Base-by-base conservation (phyloP, 2,113 vertebrate genomes). In the Perognathus longimembris region DNA sequence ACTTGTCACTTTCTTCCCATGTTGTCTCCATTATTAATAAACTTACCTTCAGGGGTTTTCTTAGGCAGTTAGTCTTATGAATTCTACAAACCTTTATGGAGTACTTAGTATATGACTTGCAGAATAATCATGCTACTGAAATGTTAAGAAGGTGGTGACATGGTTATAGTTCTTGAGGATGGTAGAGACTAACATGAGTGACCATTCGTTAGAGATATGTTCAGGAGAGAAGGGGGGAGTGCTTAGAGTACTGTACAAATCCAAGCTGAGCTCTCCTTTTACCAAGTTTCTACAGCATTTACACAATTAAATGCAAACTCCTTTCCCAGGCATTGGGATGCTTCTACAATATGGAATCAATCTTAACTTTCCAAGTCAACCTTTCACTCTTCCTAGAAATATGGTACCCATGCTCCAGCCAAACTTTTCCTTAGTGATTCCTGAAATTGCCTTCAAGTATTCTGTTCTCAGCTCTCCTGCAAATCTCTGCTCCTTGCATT, bases 281-380 rank as follows among this genome's bases (percentile, higher is more conserved):
- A 74, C 3, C 22, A 80, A 90, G 59, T 91, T 61, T 36, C 64
- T 36, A 36, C 6, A 83, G 54, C 18, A 18, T 70, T 92, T 74
- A 63, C 20, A 71, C 22, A 67, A 81, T 76, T 85, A 82, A 75
- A 66, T 92, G 22, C 2, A 87, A 91, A 77, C 28, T 83, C 45
- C 30, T 91, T 32, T 76, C 17, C 15, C n/a, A 71, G 59, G 12
- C 74, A 54, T 78, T 73, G 40, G 80, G 74, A 75, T 75, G 10
- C 50, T 90, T 88, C 61, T 34, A 50, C 7, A 71, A 50, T 78
- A 54, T 59, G 83, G 45, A 21, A 54, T 91, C 26, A 74, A n/a
- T 45, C 78, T 54, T 83, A 66, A 92, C 7, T 77, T 90, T 88
- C 75, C 79, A 96, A 34, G 50, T 85, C 73, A 40, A 69, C 45